Conservation (phyloP, 1,140 invertebrate species). For the Lamellibrachia luymesi region DNA sequence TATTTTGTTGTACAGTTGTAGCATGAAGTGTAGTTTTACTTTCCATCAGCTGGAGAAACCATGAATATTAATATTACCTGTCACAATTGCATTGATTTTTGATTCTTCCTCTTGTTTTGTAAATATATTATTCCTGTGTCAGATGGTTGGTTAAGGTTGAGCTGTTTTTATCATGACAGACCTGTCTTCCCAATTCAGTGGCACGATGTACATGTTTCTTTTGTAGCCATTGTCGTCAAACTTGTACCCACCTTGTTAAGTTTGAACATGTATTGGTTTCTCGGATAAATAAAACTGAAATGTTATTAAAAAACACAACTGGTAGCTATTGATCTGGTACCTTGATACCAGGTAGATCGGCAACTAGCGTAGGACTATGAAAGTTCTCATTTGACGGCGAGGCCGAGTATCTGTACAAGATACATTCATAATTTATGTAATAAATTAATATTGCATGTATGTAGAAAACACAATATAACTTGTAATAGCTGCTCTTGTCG, state of each 20-base stretch:
- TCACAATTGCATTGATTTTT: too few species aligned
- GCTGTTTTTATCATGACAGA: background rate
- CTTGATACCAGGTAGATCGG: too few species aligned
- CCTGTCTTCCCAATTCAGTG: background rate
- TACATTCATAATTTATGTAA: too few species aligned
- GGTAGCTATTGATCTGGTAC: too few species aligned
- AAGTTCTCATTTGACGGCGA: too few species aligned
- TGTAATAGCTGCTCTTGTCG: too few species aligned
- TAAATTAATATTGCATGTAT: too few species aligned
- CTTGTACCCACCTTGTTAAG: background rate
- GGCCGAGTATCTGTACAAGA: too few species aligned
- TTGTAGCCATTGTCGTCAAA: background rate
- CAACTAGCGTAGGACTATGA: too few species aligned
- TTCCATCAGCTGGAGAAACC: background rate
- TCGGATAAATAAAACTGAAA: background rate
- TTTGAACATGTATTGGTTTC: background rate
- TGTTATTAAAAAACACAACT: too few species aligned
- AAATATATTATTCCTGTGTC: background rate
- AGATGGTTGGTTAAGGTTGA: background rate
- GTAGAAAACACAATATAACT: too few species aligned
- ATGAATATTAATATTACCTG: too few species aligned
- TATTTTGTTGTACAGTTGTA: background rate
- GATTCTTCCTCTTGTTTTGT: background rate
- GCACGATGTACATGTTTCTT: background rate
- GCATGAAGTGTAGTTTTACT: background rate